Conservation (phyloP, 2,888 invertebrate species). For the Platypus cylindrus region DNA sequence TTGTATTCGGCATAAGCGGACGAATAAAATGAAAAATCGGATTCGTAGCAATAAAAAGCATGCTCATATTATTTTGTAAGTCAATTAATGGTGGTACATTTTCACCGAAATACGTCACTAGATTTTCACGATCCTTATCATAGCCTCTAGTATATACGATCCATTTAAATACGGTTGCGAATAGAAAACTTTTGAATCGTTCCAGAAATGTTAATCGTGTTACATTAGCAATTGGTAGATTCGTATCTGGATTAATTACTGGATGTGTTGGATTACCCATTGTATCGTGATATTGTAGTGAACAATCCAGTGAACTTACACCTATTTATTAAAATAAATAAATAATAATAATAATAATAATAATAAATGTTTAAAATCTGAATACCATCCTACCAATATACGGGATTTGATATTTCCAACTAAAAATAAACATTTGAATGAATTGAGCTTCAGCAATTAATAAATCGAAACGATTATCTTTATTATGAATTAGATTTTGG, state of each 20-base stretch:
- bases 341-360: not conserved
- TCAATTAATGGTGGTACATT: slow-evolving; percentile 21
- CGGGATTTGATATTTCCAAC: slow-evolving; percentile 27
- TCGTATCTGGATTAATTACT: slow-evolving; percentile 26
- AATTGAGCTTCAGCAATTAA: slow-evolving; percentile 26
- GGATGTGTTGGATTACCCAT: slow-evolving; percentile 29
- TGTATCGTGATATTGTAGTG: slow-evolving; percentile 21
- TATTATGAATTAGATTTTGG: slow-evolving; percentile 24
- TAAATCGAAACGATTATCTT: slow-evolving; percentile 26
- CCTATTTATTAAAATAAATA: slow-evolving; percentile 16
- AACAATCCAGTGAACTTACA: slow-evolving; percentile 26
- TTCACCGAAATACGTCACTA: slow-evolving; percentile 25
- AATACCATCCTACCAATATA: slow-evolving; percentile 21
- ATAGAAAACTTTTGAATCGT: slow-evolving; percentile 20
- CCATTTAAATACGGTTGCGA: slow-evolving; percentile 2
- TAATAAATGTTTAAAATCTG: not conserved
- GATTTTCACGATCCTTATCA: slow-evolving; percentile 6
- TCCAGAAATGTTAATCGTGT: slow-evolving; percentile 23
- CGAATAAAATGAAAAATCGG: slow-evolving; percentile 26
- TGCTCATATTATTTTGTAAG: slow-evolving; percentile 23
- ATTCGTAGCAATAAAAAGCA: slow-evolving; percentile 28
- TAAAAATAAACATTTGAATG: slow-evolving; percentile 24
- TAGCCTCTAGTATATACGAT: slow-evolving; percentile 1
- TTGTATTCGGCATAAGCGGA: slow-evolving; percentile 26
- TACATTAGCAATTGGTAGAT: slow-evolving; percentile 19